Percentiles rank a stretch among this genome's conserved stretches.
Conservation (phyloP, 1,140 invertebrate genomes). For the Piezodorus guildinii region DNA sequence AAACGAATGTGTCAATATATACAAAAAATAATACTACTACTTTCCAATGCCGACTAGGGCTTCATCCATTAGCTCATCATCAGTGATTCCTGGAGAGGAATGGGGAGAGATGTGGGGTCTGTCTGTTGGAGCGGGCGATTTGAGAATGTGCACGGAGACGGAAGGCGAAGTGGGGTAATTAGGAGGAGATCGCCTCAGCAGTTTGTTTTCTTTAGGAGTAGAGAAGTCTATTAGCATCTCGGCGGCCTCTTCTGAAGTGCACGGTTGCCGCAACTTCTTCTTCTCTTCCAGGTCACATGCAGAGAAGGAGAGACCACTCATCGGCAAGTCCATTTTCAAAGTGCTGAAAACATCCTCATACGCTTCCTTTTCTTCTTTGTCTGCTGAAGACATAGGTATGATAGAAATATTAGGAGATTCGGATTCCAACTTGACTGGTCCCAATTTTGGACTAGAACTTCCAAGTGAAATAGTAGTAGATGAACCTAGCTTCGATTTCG, state of each 20-base stretch:
- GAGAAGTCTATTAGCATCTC: conserved; percentile 53
- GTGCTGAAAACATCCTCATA: conserved; percentile 26
- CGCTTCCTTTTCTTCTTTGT: conserved; percentile 4
- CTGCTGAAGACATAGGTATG: conserved; percentile 10
- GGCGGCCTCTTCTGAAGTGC: conserved; percentile 43
- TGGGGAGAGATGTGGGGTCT: conserved; percentile 54
- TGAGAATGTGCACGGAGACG: conserved; percentile 62
- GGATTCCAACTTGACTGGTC: background rate
- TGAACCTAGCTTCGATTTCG: conserved; percentile 13
- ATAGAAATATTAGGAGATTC: conserved; percentile 21
- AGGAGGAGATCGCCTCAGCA: conserved; percentile 35
- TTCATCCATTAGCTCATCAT: conserved; percentile 82
- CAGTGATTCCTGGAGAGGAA: conserved; percentile 69
- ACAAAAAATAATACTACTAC: conserved; percentile 19
- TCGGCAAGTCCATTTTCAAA: conserved; percentile 29
- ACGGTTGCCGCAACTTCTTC: conserved; percentile 28
- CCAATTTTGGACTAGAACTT: background rate
- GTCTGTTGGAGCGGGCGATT: conserved; percentile 56
- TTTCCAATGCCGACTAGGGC: conserved; percentile 41
- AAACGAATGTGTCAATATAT: too few species aligned
- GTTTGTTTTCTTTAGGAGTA: conserved; percentile 38
- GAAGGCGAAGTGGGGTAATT: conserved; percentile 49
- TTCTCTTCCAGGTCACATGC: background rate
- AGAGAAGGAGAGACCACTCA: conserved; percentile 23
- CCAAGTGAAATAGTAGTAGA: conserved; percentile 11